Percentiles rank a stretch among this genome's conserved stretches.
Conservation (phyloP, 2,888 invertebrate genomes). For the Xanthia togata region DNA sequence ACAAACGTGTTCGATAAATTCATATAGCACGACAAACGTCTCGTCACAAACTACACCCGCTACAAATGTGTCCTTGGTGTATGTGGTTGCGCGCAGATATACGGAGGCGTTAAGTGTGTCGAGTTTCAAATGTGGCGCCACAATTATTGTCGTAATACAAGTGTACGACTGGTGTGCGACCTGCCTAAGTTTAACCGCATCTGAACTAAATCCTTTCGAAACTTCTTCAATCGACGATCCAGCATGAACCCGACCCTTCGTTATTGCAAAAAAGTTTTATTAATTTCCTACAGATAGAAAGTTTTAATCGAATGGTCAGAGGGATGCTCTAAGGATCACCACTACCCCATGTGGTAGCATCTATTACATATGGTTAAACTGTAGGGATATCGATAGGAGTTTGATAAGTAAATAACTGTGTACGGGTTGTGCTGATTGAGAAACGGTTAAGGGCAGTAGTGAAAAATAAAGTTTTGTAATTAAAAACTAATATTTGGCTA, state of each 20-base stretch:
- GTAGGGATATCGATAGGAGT: background rate
- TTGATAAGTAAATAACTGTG: slow-evolving; percentile 7
- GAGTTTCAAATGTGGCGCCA: too few relatives aligned
- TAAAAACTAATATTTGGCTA: background rate
- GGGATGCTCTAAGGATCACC: slow-evolving; percentile 25
- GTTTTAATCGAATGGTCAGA: slow-evolving; percentile 61
- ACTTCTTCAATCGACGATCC: slow-evolving; percentile 29
- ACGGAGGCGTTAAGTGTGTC: too few relatives aligned
- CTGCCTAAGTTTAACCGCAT: background rate
- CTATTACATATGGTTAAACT: slow-evolving; percentile 12
- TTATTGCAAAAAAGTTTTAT: slow-evolving; percentile 57
- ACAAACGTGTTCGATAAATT: too few relatives aligned
- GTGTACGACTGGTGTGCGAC: too few relatives aligned
- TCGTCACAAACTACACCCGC: too few relatives aligned
- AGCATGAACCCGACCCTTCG: slow-evolving; percentile 9
- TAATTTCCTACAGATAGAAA: slow-evolving; percentile 53
- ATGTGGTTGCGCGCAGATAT: too few relatives aligned
- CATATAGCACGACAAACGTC: too few relatives aligned
- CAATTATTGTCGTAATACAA: too few relatives aligned
- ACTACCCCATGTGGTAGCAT: slow-evolving; percentile 1
- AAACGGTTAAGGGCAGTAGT: background rate
- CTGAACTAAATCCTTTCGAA: background rate
- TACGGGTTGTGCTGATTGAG: background rate
- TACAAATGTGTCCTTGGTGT: too few relatives aligned
- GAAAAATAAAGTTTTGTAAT: background rate